A percentile compares a stretch with the other conserved stretches of the same genome.
phyloP scores from a whole-genome alignment of 2,797 vertebrate species.

The Karalla daura region DNA sequence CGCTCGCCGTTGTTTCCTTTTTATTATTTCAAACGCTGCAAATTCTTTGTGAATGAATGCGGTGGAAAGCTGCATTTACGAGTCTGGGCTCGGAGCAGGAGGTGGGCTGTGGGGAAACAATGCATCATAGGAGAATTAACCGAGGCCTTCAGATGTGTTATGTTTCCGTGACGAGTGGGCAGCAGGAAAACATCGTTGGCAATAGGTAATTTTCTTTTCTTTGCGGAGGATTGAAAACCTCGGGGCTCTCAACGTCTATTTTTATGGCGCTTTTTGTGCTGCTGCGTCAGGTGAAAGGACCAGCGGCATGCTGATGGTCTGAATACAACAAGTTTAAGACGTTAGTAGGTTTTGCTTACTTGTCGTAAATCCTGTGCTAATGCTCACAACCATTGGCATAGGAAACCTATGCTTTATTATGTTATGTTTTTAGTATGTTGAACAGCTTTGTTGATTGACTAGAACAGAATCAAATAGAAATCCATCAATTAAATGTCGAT shows the following conservation, averaged over 20 bases:
- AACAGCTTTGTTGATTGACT: too few relatives aligned
- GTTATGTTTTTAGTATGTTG: too few relatives aligned
- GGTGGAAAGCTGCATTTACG: conserved; percentile 15
- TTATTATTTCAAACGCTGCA: conserved; percentile 1
- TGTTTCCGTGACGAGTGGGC: background rate
- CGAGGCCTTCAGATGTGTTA: conserved; percentile 1
- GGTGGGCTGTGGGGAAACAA: conserved; percentile 7
- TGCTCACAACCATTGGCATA: too few relatives aligned
- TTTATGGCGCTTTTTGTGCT: background rate
- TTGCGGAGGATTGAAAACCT: background rate
- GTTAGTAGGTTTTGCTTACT: background rate
- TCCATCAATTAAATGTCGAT: too few relatives aligned
- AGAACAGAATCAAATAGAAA: too few relatives aligned
- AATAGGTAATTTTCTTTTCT: background rate
- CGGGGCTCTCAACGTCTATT: background rate
- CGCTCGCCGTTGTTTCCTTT: background rate
- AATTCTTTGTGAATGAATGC: conserved; percentile 16
- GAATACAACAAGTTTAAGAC: background rate
- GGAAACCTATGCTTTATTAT: too few relatives aligned
- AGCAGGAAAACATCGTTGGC: background rate
- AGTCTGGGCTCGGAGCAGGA: conserved; percentile 1
- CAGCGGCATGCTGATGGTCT: background rate
- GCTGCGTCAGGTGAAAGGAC: background rate
- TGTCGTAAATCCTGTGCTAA: too few relatives aligned
- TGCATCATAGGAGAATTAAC: background rate